These are phyloP conservation scores for Melipona quadrifasciata DNA, from an alignment of 1,140 invertebrate genomes.

Conservation along the genomic window DNA sequence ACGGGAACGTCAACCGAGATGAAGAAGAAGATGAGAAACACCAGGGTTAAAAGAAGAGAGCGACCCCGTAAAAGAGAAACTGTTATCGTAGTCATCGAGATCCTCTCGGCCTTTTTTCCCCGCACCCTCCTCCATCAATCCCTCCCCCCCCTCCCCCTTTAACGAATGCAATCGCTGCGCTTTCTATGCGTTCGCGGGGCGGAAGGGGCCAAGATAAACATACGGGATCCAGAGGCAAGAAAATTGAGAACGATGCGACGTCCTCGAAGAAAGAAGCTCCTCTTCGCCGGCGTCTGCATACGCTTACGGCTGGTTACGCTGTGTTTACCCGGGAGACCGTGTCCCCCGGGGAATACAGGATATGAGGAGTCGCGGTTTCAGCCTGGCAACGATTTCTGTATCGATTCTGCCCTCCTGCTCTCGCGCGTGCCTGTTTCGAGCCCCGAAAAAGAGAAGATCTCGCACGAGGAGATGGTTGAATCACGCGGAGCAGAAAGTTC, in stretches of 20 bases:
- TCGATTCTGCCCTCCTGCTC: not conserved
- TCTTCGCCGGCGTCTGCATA: slow-evolving; percentile 7
- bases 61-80: not conserved
- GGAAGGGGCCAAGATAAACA: not conserved
- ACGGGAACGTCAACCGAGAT: not conserved
- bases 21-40: not conserved
- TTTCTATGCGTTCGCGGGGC: slow-evolving; percentile 19
- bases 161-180: slow-evolving; percentile 29
- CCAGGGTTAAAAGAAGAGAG: not conserved
- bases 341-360: slow-evolving; percentile 17
- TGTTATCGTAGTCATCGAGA: slow-evolving; percentile 20
- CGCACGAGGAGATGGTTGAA: not conserved
- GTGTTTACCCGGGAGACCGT: slow-evolving; percentile 37
- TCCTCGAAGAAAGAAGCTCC: slow-evolving; percentile 2
- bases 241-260: slow-evolving; percentile 26
- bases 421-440: not conserved
- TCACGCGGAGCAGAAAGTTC: not conserved
- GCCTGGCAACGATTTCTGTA: slow-evolving; percentile 20
- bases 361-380: slow-evolving; percentile 14
- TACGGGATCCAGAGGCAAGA: not conserved
- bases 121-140: not conserved
- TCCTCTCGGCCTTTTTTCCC: no score
- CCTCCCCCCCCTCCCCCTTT: not conserved
- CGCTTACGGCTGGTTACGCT: slow-evolving; percentile 33
- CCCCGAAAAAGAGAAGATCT: not conserved